A percentile compares a stretch with the other conserved stretches of the same genome.
These are phyloP conservation scores for Phocides pigmalion DNA, from an alignment of 1,140 invertebrate genomes.

Conservation along the genomic window DNA sequence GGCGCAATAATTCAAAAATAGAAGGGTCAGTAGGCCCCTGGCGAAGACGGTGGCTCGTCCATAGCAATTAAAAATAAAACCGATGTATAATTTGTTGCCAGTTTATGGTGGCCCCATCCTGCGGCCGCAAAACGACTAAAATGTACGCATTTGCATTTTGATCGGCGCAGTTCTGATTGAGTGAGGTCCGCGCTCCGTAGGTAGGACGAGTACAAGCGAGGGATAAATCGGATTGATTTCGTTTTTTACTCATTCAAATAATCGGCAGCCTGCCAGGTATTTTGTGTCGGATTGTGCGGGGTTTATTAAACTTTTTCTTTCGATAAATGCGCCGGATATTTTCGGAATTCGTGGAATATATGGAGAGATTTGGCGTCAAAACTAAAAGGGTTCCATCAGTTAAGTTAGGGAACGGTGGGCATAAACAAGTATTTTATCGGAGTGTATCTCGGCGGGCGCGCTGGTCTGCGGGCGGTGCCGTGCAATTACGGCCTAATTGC, in stretches of 20 bases:
- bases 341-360: constrained; percentile 32
- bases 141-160: constrained; percentile 67
- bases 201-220: constrained; percentile 19
- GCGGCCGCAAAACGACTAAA: constrained; percentile 64
- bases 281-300: constrained; percentile 23
- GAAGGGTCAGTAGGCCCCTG: constrained; percentile 66
- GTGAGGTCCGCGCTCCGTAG: constrained; percentile 49
- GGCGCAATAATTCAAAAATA: constrained; percentile 78
- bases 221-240: constrained; percentile 32
- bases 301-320: constrained; percentile 29
- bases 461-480: constrained; percentile 37
- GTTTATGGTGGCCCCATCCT: constrained; percentile 59
- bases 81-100: constrained; percentile 76
- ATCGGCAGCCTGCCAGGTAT: constrained; percentile 27
- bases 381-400: constrained; percentile 16
- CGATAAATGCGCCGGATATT: constrained; percentile 29
- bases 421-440: constrained; percentile 45
- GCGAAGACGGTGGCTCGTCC: constrained; percentile 74
- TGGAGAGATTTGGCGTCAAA: constrained; percentile 22
- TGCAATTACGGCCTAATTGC: constrained; percentile 56
- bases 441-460: constrained; percentile 24
- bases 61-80: constrained; percentile 81
- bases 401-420: constrained; percentile 27
- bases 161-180: constrained; percentile 75
- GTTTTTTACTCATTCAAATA: constrained; percentile 35